Percentiles rank a stretch among this genome's conserved stretches.
phyloP scores from a whole-genome alignment of 2,113 vertebrate genomes.

The Ciconia maguari region DNA sequence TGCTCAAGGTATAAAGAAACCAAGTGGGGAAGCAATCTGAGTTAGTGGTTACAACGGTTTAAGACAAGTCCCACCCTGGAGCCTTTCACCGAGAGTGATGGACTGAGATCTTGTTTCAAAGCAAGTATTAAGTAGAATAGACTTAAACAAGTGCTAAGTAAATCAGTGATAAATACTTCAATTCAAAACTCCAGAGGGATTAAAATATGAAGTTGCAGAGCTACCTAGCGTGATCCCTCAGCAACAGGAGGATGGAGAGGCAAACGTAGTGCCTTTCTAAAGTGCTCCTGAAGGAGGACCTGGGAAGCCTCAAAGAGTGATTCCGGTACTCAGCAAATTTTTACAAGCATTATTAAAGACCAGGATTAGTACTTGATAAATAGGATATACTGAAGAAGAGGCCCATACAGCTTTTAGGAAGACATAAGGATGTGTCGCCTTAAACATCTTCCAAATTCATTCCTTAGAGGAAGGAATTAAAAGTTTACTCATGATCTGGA shows the following conservation, averaged over 20 bases:
- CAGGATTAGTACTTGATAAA: background rate
- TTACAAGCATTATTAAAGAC: background rate
- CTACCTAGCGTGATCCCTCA: background rate
- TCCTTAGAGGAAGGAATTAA: background rate
- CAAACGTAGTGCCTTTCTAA: accelerated
- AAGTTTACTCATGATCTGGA: background rate
- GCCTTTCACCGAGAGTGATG: background rate
- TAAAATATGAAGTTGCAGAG: background rate
- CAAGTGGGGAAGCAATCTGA: background rate
- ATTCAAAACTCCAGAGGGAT: background rate
- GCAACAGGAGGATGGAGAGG: background rate
- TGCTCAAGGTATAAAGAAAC: background rate
- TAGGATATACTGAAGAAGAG: background rate
- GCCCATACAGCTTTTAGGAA: background rate
- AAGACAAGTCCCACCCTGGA: background rate
- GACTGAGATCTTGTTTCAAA: background rate
- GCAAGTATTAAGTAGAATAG: background rate
- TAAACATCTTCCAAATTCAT: background rate
- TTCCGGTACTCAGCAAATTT: background rate
- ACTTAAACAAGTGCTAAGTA: background rate
- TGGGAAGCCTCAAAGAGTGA: background rate
- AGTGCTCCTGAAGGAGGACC: background rate
- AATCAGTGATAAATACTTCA: background rate
- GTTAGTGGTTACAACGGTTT: no score
- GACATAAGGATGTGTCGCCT: background rate